Evolutionary conservation across 1,140 invertebrate species (phyloP), one percentile per base, ranked within the genome.

Genomic region (Contarinia nasturtii): DNA sequence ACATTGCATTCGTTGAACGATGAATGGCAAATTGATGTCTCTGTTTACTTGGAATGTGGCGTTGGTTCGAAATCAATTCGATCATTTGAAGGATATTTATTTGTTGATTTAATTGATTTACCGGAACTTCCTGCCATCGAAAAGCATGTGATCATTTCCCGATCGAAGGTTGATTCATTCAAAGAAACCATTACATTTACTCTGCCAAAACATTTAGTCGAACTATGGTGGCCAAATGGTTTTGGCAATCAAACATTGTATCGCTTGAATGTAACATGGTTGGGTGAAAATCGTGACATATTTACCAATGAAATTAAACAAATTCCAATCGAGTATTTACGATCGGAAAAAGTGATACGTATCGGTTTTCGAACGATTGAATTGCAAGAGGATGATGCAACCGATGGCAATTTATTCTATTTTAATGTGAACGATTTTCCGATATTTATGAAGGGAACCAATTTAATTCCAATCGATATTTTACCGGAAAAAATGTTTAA

Each of bases 391-490:
- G 70, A 79, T 48, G 64, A 44, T 54, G 11, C 49, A 55, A 55
- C 57, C 52, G 46, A 58, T 64, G 91, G 91, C 21, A 64, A 81
- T 1, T 80, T 77, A 12, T 98, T 97, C 64, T 90, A 86, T 55
- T 91, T 97, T 55, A 72, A 73, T 55, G 71, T 98, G 1, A 99
- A 98, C 64, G 79, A 73, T 0, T 57, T 82, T 4, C 76, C 84
- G 14, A 79, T 98, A n/a, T 99, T 96, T 60, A 79, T 89, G 52
- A 98, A 98, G 68, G 95, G 91, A 19, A 85, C 86, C 20, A 98
- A 98, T 66, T 92, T 86, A 74, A 94, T 98, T 58, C 94, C 94
- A 1, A 74, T 81, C 1, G 77, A 88, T 61, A 76, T 91, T 50
- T 76, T 96, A 44, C 89, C 87, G 1, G 91, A 94, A 66, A 54